These are phyloP conservation scores for Anarhynchus alexandrinus DNA, from an alignment of 2,113 vertebrate genomes.

Conservation along the genomic window DNA sequence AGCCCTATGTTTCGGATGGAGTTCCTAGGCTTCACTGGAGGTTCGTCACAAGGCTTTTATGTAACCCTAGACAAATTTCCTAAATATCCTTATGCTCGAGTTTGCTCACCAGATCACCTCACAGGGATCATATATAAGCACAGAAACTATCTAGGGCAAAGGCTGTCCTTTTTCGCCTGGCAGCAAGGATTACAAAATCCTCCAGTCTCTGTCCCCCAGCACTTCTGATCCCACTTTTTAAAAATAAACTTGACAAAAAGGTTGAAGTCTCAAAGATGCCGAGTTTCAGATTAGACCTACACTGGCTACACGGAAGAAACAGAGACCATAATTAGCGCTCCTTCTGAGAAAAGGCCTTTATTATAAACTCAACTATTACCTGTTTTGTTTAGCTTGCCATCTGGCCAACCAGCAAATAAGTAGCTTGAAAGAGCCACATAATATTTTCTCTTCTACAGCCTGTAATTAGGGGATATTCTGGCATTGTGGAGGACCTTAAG, in stretches of 20 bases:
- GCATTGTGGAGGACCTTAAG: not conserved
- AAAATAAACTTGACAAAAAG: not conserved
- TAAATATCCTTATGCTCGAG: not conserved
- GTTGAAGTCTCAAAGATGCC: not conserved
- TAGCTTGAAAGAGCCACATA: not conserved
- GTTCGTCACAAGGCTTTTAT: not conserved
- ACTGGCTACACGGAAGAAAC: not conserved
- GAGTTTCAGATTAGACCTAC: not conserved
- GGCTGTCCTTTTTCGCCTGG: not conserved
- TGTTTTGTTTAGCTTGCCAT: slow-evolving; percentile 26
- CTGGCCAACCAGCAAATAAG: not conserved
- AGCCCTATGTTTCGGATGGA: not conserved
- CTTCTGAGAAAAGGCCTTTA: not conserved
- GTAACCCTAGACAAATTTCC: not conserved
- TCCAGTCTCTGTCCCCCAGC: not conserved
- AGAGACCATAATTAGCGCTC: not conserved
- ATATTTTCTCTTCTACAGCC: not conserved
- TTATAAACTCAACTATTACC: not conserved
- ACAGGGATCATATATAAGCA: not conserved
- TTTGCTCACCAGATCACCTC: not conserved
- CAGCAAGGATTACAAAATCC: not conserved
- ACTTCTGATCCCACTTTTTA: not conserved
- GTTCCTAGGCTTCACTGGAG: not conserved
- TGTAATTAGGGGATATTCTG: slow-evolving; percentile 22
- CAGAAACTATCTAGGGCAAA: not conserved